Conservation (phyloP, 2,113 vertebrate species). For the Microtus pennsylvanicus region DNA sequence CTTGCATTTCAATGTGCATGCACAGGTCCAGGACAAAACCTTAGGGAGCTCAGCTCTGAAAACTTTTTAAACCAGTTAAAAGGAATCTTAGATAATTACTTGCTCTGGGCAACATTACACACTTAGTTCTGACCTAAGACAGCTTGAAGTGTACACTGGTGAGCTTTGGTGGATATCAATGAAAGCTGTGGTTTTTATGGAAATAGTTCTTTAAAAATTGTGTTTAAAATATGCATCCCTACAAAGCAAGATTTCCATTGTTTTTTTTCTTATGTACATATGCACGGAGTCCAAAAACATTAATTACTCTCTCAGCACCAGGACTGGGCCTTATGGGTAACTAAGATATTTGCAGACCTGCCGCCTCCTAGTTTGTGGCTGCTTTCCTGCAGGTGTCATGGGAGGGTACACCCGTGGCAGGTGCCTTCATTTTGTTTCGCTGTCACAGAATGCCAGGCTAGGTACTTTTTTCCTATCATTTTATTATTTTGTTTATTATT, state of each 20-base stretch:
- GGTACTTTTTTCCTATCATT: neutral
- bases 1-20: neutral
- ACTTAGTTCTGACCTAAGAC: conserved; percentile 9
- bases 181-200: conserved; percentile 15
- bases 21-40: neutral
- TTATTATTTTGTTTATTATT: too few relatives aligned
- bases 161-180: neutral
- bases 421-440: neutral
- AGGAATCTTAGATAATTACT: neutral
- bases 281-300: neutral
- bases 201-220: conserved; percentile 37
- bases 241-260: neutral
- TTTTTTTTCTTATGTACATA: conserved; percentile 5
- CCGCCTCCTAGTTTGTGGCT: neutral
- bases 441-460: neutral
- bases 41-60: neutral
- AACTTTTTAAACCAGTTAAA: neutral
- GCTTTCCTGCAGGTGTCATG: neutral
- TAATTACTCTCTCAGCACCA: neutral
- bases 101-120: neutral
- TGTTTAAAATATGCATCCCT: neutral
- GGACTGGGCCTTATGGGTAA: neutral
- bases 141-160: neutral
- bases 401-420: neutral
- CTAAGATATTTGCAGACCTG: neutral